Base-by-base conservation (phyloP, 2,113 vertebrate species). In the Trochalopteron elliotii region DNA sequence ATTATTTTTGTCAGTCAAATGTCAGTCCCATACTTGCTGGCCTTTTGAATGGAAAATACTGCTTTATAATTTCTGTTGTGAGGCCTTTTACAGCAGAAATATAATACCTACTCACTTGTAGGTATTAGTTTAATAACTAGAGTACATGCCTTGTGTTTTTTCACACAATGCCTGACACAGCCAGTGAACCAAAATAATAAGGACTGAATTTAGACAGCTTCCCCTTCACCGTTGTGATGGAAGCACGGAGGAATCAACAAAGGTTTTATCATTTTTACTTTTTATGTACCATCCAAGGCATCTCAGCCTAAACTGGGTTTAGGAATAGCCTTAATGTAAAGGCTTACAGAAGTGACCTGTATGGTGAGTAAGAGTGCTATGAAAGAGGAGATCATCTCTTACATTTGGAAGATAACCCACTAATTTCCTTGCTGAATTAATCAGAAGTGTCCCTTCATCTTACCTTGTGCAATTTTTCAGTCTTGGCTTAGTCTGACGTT, bases 11-110 rank as follows among this genome's bases (percentile, higher is more conserved):
- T 69, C 65, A 70, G 40, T 60, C 19, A 63, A 53, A 63, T 61
- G 40, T 71, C 78, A 91, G 50, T 78, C n/a, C 31, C 3, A 3
- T 25, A 7, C 22, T 90, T 88, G 10, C 53, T 89, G 49, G 45
- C 65, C 40, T 75, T 70, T 88, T 70, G 45, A 57, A 83, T 71
- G 28, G 20, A 85, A 57, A 94, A 78, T 65, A 18, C 31, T 93
- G 60, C 37, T 85, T 87, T 70, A 60, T 39, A 68, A 40, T 89
- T 88, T 93, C 57, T 65, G 11, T 87, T 80, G 52, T 94, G 42
- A 83, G 80, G 53, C 7, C 40, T 57, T 27, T 89, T 84, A 40
- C 37, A 90, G 72, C 27, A 82, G 44, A 81, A 91, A 92, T 65
- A 71, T 65, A 71, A 88, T 87, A 79, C 87, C 63, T 31, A n/a